Percentiles rank a stretch among this genome's conserved stretches.
phyloP scores from a whole-genome alignment of 2,888 invertebrate species.

The Tenthredo notha region DNA sequence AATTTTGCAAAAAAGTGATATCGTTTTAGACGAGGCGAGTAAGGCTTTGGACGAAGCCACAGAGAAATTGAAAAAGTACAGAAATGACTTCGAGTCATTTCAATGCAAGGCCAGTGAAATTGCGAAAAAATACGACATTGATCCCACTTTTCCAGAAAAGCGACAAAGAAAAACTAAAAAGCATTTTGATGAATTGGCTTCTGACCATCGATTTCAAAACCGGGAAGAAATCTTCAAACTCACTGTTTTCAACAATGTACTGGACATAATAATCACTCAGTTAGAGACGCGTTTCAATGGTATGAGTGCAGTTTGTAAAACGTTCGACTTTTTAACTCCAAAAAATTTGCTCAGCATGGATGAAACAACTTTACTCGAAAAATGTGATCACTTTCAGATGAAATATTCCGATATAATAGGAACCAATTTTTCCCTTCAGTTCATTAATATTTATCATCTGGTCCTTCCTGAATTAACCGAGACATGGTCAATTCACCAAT shows the following conservation, averaged over 20 bases:
- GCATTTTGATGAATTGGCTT: conserved; percentile 61
- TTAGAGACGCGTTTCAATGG: conserved; percentile 65
- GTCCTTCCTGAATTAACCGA: conserved; percentile 61
- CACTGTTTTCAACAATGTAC: conserved; percentile 65
- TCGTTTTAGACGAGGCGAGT: conserved; percentile 61
- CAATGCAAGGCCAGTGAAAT: conserved; percentile 64
- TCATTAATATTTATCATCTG: conserved; percentile 63
- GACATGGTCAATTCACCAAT: conserved; percentile 59
- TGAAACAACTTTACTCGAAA: conserved; percentile 57
- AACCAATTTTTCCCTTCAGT: conserved; percentile 64
- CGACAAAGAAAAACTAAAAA: conserved; percentile 65
- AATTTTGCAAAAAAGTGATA: conserved; percentile 61
- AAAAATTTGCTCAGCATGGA: conserved; percentile 61
- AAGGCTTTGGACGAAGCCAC: conserved; percentile 56
- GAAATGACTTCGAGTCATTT: conserved; percentile 64
- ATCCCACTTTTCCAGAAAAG: conserved; percentile 59
- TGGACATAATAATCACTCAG: conserved; percentile 64
- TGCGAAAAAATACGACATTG: conserved; percentile 62
- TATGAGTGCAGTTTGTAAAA: conserved; percentile 65
- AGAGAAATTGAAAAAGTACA: conserved; percentile 62
- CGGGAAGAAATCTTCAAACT: conserved; percentile 58
- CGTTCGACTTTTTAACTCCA: conserved; percentile 66
- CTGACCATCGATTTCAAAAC: conserved; percentile 59
- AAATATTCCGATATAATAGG: no score
- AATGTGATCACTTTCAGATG: conserved; percentile 59